Conservation (phyloP, 2,113 vertebrate genomes). For the Tringa solitaria region DNA sequence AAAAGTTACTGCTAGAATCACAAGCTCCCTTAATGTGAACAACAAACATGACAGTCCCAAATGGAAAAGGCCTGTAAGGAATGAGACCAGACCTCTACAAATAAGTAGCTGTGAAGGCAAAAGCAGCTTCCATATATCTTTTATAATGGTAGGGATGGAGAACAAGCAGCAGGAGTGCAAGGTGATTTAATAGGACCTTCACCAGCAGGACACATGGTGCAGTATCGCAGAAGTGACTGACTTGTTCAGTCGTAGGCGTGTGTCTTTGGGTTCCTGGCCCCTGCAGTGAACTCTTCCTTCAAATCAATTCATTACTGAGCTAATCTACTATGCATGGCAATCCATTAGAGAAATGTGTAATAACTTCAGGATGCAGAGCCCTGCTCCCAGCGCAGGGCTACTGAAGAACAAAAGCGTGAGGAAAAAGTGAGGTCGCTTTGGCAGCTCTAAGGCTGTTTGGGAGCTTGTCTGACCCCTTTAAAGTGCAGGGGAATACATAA, state of each 20-base stretch:
- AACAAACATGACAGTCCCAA: neutral
- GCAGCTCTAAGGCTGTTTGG: neutral
- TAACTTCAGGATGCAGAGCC: constrained; percentile 10
- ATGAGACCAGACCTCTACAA: neutral
- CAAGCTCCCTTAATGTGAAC: neutral
- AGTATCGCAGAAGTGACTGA: neutral
- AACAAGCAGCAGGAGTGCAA: neutral
- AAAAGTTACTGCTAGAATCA: neutral
- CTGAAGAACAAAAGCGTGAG: neutral
- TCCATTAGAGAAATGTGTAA: constrained; percentile 6
- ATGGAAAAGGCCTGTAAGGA: neutral
- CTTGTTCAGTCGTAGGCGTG: neutral
- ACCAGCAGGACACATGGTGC: neutral
- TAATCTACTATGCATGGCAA: constrained; percentile 32
- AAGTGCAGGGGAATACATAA: neutral
- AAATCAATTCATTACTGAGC: constrained; percentile 41
- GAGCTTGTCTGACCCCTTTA: neutral
- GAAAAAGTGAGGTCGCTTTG: neutral
- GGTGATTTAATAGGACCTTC: constrained; percentile 17
- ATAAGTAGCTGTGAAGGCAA: neutral
- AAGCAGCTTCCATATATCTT: neutral
- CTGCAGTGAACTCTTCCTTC: constrained; percentile 2
- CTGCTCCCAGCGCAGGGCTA: neutral
- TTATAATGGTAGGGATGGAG: neutral
- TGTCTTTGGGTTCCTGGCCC: neutral